Percentiles rank a stretch among this genome's conserved stretches.
These are phyloP conservation scores for Mormyrus lacerda DNA, from an alignment of 2,113 vertebrate genomes.

Conservation along the genomic window DNA sequence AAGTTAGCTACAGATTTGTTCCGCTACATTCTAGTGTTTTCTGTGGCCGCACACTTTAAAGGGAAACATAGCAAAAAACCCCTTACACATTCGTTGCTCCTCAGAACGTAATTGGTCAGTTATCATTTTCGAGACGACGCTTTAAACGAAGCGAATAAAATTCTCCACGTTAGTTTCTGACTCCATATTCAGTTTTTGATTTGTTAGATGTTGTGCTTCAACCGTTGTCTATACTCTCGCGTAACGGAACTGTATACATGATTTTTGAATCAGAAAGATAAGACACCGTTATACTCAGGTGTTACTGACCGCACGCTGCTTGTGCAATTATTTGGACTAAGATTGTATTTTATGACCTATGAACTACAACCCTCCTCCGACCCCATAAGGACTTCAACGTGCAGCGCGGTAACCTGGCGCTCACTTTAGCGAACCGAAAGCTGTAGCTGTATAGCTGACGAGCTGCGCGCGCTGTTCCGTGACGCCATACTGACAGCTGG, in stretches of 20 bases:
- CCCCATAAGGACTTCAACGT: not conserved
- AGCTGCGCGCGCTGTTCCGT: not conserved
- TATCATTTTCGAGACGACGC: not conserved
- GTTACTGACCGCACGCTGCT: not conserved
- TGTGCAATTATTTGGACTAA: not conserved
- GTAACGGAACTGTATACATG: not conserved
- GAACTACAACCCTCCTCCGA: not conserved
- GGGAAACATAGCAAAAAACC: not conserved
- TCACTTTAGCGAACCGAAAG: not conserved
- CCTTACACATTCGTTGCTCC: not conserved
- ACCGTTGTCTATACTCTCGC: not conserved
- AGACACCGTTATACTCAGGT: not conserved
- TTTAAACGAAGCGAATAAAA: not conserved
- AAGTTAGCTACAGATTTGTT: not conserved
- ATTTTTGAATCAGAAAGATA: not conserved
- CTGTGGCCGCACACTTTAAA: not conserved
- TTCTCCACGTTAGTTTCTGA: not conserved
- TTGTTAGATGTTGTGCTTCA: not conserved
- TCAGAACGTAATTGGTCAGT: not conserved
- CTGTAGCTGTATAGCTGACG: not conserved
- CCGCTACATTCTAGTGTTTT: not conserved
- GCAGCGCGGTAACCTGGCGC: not conserved
- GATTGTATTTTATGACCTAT: not conserved
- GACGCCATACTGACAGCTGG: constrained; percentile 1
- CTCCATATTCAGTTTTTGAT: not conserved